A percentile compares a stretch with the other conserved stretches of the same genome.
phyloP scores from a whole-genome alignment of 2,797 vertebrate genomes.

The Lutjanus argentimaculatus region DNA sequence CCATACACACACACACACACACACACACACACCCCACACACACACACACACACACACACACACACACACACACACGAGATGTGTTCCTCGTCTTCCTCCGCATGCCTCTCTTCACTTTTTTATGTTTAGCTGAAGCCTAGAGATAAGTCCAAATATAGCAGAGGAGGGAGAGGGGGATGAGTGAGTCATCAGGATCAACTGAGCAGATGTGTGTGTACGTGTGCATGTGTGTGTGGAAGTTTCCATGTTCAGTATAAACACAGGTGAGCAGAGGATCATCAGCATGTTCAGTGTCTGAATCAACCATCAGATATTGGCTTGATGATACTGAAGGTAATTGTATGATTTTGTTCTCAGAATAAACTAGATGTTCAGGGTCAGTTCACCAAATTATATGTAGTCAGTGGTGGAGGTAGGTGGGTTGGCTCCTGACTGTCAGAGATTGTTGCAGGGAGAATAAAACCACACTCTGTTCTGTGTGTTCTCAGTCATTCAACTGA shows the following conservation, averaged over 20 bases:
- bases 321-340: no score
- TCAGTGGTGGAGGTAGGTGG: no score
- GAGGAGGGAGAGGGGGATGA: constrained; percentile 54
- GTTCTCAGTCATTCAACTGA: no score
- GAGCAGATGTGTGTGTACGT: constrained; percentile 18
- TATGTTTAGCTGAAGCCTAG: constrained; percentile 69
- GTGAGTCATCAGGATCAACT: constrained; percentile 81
- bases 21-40: no score
- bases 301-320: no score
- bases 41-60: constrained; percentile 8
- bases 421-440: no score
- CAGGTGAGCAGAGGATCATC: constrained; percentile 3
- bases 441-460: no score
- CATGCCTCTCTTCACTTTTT: constrained; percentile 54
- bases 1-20: background rate
- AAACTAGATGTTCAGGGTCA: no score
- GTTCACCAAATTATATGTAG: no score
- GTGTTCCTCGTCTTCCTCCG: constrained; percentile 14
- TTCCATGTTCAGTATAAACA: constrained; percentile 22
- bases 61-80: background rate
- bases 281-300: background rate
- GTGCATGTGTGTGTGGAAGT: constrained; percentile 2
- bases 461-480: no score
- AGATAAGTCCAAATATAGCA: constrained; percentile 84
- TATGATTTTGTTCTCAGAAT: no score